Conservation (phyloP, 2,888 invertebrate genomes). For the Hypomecis atomaria region DNA sequence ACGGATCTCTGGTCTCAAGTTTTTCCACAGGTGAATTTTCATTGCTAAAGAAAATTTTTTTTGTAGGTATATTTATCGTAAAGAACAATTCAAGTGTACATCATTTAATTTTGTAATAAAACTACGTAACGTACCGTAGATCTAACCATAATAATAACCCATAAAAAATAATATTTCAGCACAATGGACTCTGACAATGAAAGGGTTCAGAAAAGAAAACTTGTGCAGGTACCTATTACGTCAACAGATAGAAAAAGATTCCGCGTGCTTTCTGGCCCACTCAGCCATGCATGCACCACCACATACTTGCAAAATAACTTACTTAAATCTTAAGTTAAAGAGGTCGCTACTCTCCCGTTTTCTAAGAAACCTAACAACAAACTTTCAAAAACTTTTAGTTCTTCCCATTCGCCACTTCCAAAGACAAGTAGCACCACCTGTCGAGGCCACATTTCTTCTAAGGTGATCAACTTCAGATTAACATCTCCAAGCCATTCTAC, state of each 20-base stretch:
- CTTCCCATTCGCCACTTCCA: neutral
- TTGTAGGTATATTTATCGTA: too few species aligned
- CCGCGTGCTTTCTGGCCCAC: slow-evolving; percentile 49
- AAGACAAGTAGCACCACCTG: neutral
- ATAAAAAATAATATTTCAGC: neutral
- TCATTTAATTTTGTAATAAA: too few species aligned
- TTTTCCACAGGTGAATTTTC: too few species aligned
- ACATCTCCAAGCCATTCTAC: slow-evolving; percentile 40
- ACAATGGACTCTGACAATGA: neutral
- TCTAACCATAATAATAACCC: neutral
- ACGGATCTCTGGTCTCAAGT: too few species aligned
- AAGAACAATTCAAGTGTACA: too few species aligned
- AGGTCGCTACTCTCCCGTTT: neutral
- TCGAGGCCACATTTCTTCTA: slow-evolving; percentile 77
- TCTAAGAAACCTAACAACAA: neutral
- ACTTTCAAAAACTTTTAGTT: neutral
- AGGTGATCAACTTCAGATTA: slow-evolving; percentile 66
- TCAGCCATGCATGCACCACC: slow-evolving; percentile 55
- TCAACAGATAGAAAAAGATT: slow-evolving; percentile 55
- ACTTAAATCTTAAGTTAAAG: neutral
- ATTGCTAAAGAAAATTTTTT: too few species aligned
- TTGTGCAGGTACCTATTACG: slow-evolving; percentile 34
- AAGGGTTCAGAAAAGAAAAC: slow-evolving; percentile 8
- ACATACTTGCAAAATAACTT: slow-evolving; percentile 52
- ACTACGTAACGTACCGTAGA: too few species aligned